Evolutionary conservation across 2,888 invertebrate genomes (phyloP), one percentile per base, ranked within the genome.

Genomic region (Ditylenchus weischeri): DNA sequence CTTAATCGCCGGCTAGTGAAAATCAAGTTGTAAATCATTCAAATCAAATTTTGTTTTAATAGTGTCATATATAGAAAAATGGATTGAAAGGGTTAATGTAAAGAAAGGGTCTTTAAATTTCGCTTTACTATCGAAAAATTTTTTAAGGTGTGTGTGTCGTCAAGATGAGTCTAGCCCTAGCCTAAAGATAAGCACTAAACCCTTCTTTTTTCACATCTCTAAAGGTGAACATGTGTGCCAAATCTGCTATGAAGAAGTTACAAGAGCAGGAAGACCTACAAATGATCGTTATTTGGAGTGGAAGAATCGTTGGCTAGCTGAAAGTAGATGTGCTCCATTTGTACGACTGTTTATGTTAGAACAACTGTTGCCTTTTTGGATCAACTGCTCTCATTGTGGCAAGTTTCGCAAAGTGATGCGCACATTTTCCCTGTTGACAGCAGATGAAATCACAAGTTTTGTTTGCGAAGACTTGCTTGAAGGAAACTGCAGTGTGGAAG

Each of bases 361-460:
- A 60, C 69, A 75, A 43, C 68, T 79, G 21, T 69, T 78, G 13
- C 77, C 78, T 13, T 78, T 75, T 65, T 78, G 77, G 75, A 23
- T 78, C n/a, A 58, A 69, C 21, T 78, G 78, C 62, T 54, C 21
- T 10, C 36, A 62, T n/a, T 78, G 78, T 57, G 63, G 67, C 2
- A 69, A 71, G 57, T 78, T 70, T 62, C 70, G 78, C 11, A 62
- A 58, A 21, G 36, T 65, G 57, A 38, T 62, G 23, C 48, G 47
- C 29, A 21, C 50, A 15, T 43, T 43, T 15, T 49, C 23, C 4
- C 29, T 57, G 48, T 67, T 64, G 49, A 63, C 61, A 7, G 57
- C 60, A 19, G 70, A 66, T n/a, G 50, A 50, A n/a, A 68, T 76
- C 47, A 64, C 49, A n/a, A 36, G 50, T 4, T 76, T 74, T 59